phyloP scores from a whole-genome alignment of 2,888 invertebrate genomes.

The Nymphalis polychloros region DNA sequence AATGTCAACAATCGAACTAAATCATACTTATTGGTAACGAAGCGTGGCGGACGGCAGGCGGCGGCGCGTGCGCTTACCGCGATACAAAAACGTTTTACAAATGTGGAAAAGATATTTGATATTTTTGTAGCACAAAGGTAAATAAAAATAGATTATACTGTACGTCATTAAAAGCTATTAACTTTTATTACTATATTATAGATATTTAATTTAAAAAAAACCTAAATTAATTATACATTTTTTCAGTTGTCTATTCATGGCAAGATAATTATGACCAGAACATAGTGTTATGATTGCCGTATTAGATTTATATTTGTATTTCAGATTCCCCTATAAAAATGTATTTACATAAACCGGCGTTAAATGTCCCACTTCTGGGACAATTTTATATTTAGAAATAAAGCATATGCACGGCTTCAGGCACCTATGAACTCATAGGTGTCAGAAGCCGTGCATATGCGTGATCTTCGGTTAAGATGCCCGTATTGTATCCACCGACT shows the following conservation, averaged over 20 bases:
- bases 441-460: too few relatives aligned
- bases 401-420: too few relatives aligned
- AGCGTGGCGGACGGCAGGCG: slow-evolving; percentile 50
- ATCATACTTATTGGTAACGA: slow-evolving; percentile 73
- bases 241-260: neutral
- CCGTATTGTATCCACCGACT: too few relatives aligned
- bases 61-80: slow-evolving; percentile 50
- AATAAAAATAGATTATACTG: neutral
- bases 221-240: neutral
- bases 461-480: too few relatives aligned
- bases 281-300: neutral
- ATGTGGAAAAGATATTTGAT: neutral
- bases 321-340: too few relatives aligned
- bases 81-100: slow-evolving; percentile 7
- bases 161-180: neutral
- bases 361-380: too few relatives aligned
- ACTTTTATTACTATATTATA: neutral
- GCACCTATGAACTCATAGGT: too few relatives aligned
- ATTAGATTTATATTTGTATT: too few relatives aligned
- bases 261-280: neutral
- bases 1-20: slow-evolving; percentile 51
- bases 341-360: too few relatives aligned
- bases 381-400: too few relatives aligned
- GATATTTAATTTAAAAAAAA: neutral
- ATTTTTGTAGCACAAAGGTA: neutral